Evolutionary conservation across 2,888 invertebrate genomes (phyloP).

Genomic region (Stictocephala bisonia): DNA sequence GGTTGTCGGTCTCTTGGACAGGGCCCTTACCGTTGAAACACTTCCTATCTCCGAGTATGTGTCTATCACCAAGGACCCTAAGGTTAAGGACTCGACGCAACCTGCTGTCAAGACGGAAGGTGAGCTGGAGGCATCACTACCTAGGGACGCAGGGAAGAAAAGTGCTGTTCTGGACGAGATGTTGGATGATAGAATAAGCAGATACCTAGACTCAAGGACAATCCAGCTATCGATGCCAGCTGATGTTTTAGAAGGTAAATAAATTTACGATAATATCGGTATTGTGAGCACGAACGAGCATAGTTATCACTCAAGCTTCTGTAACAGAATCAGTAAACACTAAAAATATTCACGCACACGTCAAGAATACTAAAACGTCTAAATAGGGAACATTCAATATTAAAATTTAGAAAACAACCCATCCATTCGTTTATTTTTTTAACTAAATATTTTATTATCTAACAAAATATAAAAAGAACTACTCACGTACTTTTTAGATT

Average conservation of each 20-base stretch:
- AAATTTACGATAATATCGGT: no score
- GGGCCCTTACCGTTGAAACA: slow-evolving; percentile 75
- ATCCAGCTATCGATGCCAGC: slow-evolving; percentile 81
- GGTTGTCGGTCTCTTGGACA: slow-evolving; percentile 78
- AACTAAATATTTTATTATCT: no score
- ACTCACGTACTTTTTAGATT: no score
- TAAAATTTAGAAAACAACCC: no score
- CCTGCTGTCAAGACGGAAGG: slow-evolving; percentile 71
- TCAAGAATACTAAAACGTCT: no score
- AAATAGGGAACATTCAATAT: no score
- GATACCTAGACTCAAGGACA: slow-evolving; percentile 81
- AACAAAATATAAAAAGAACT: no score
- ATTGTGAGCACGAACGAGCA: no score
- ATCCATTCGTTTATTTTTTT: no score
- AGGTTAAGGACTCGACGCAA: background rate
- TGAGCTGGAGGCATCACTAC: slow-evolving; percentile 73
- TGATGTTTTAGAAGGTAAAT: slow-evolving; percentile 42
- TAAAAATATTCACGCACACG: no score
- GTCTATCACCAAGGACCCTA: slow-evolving; percentile 38
- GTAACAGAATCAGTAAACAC: no score
- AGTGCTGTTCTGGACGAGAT: slow-evolving; percentile 78
- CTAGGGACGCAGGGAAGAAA: slow-evolving; percentile 73
- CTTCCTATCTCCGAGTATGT: slow-evolving; percentile 54
- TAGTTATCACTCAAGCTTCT: no score
- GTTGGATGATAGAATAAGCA: slow-evolving; percentile 78